Conservation (phyloP, 2,113 vertebrate species). For the Paradoxurus hermaphroditus region DNA sequence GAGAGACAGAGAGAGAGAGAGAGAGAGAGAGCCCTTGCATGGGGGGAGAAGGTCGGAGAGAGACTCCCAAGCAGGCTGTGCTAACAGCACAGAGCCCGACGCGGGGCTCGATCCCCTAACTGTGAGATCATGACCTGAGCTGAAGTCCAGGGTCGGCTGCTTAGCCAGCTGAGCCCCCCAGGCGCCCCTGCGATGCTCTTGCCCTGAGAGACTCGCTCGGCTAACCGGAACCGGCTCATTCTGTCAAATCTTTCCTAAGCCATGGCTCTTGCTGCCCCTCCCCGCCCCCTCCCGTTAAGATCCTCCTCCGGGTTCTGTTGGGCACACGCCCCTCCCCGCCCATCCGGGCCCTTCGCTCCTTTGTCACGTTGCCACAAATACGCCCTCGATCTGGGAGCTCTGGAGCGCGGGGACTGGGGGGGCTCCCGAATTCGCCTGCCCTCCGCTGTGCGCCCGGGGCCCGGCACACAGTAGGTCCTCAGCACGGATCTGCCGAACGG, state of each 20-base stretch:
- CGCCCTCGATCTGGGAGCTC: not conserved
- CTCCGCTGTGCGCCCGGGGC: not conserved
- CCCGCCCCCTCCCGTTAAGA: too few species aligned
- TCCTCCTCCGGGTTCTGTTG: fast-evolving
- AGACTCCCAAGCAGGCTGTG: too few species aligned
- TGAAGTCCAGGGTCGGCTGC: too few species aligned
- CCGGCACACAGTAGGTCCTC: not conserved
- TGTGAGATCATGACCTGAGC: too few species aligned
- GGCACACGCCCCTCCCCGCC: fast-evolving
- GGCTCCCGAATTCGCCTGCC: not conserved
- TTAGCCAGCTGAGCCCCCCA: too few species aligned
- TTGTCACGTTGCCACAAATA: not conserved
- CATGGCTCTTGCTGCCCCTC: fast-evolving
- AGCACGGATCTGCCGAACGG: not conserved
- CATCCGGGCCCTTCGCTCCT: too few species aligned
- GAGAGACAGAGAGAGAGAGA: too few species aligned
- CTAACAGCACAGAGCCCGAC: too few species aligned
- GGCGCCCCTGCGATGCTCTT: too few species aligned
- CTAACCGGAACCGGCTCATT: fast-evolving
- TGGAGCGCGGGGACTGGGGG: fast-evolving
- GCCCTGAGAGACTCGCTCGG: fast-evolving
- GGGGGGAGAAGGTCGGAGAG: too few species aligned
- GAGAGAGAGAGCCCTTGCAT: too few species aligned
- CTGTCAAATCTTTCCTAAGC: not conserved
- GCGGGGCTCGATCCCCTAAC: too few species aligned